Conservation (phyloP, 64 coral and sea anemone species). For the Actinia equina region DNA sequence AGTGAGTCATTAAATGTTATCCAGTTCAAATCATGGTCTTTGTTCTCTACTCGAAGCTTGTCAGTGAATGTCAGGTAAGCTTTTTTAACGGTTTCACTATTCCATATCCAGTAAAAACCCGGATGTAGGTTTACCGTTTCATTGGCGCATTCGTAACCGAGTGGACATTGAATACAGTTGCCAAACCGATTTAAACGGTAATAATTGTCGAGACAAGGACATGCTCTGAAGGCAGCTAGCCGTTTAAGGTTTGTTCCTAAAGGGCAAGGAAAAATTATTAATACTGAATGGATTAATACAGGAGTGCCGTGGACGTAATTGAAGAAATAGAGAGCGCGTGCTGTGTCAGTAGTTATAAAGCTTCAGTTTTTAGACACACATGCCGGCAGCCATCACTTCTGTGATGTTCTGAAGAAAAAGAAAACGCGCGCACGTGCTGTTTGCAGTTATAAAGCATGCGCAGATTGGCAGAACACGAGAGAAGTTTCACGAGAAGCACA, state of each 20-base stretch:
- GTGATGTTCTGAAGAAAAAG: too few species aligned
- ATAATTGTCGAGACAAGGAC: constrained; percentile 20
- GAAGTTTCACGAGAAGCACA: too few species aligned
- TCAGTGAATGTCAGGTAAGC: constrained; percentile 23
- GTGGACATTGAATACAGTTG: constrained; percentile 23
- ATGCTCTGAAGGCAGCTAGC: constrained; percentile 43
- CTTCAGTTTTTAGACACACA: too few species aligned
- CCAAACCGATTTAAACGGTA: constrained; percentile 56
- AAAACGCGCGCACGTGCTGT: too few species aligned
- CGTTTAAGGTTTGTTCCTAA: constrained; percentile 34
- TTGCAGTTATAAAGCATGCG: too few species aligned
- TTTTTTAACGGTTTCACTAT: constrained; percentile 4
- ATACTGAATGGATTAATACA: too few species aligned
- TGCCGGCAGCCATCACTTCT: too few species aligned
- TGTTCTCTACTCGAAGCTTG: constrained; percentile 30
- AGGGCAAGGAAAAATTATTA: background rate
- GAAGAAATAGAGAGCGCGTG: too few species aligned
- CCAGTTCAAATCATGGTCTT: background rate
- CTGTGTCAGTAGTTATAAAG: too few species aligned
- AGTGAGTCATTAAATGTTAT: constrained; percentile 5
- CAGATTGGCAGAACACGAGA: too few species aligned
- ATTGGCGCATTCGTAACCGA: constrained; percentile 37
- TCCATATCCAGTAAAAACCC: constrained; percentile 58
- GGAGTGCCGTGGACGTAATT: too few species aligned
- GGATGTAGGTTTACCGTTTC: constrained; percentile 34